Evolutionary conservation across 1,140 invertebrate genomes (phyloP).

Genomic region (Paracyclopina nana): DNA sequence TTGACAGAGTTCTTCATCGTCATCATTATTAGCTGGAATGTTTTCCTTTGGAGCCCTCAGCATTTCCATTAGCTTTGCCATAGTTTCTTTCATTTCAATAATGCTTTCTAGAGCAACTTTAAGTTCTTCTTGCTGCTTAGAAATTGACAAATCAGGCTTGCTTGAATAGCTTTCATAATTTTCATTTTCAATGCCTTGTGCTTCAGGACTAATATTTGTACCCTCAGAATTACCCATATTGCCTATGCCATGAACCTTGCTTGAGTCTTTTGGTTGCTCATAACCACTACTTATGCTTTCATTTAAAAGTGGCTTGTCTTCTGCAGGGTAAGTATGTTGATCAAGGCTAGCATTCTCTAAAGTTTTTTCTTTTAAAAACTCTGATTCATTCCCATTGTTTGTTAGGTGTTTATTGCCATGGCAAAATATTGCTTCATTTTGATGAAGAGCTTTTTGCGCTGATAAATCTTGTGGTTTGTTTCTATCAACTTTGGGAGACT

Average conservation of each 20-base stretch:
- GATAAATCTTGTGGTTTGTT: no score
- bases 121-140: not conserved
- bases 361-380: no score
- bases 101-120: not conserved
- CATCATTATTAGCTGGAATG: not conserved
- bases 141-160: not conserved
- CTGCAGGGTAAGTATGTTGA: no score
- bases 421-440: no score
- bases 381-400: no score
- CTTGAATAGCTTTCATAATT: not conserved
- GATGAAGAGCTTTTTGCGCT: no score
- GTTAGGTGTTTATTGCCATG: no score
- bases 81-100: conserved; percentile 1
- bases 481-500: no score
- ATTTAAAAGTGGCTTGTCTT: not conserved
- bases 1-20: not conserved
- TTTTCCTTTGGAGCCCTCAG: not conserved
- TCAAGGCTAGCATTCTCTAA: no score
- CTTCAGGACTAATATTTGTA: not conserved
- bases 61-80: conserved; percentile 3
- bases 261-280: not conserved
- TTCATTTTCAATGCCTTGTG: not conserved
- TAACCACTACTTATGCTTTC: not conserved
- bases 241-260: not conserved
- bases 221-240: not conserved